Evolutionary conservation across 1,140 invertebrate species (phyloP).

Genomic region (Euura saliciscinereae): DNA sequence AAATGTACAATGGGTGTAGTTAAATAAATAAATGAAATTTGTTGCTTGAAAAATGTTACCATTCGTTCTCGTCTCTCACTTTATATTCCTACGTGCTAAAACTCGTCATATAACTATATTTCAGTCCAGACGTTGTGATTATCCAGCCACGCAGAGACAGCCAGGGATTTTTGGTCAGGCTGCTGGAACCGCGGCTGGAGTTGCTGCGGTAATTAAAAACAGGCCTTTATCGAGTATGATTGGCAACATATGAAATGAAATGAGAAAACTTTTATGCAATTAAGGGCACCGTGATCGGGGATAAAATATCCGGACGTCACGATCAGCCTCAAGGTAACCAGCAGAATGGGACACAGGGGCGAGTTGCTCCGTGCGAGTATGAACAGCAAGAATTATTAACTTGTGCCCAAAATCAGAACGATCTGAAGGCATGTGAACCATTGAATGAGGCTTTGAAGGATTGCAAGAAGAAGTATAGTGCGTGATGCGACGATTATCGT

Average conservation of each 20-base stretch:
- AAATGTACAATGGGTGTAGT: not conserved
- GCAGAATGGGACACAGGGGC: not conserved
- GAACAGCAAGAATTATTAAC: conserved; percentile 27
- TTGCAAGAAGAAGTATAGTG: conserved; percentile 30
- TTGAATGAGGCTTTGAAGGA: conserved; percentile 24
- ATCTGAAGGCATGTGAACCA: conserved; percentile 25
- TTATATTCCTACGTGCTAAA: too few species aligned
- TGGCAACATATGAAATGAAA: too few species aligned
- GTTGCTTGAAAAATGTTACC: too few species aligned
- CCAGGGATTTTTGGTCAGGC: conserved; percentile 28
- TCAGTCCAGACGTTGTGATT: conserved; percentile 22
- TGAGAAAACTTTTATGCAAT: conserved; percentile 1
- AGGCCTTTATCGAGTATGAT: not conserved
- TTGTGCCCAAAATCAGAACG: conserved; percentile 22
- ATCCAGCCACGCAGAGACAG: conserved; percentile 21
- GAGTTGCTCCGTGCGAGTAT: conserved; percentile 20
- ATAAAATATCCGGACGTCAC: conserved; percentile 22
- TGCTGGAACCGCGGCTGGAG: conserved; percentile 31
- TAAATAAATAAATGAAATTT: not conserved
- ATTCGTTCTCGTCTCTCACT: too few species aligned
- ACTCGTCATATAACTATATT: not conserved
- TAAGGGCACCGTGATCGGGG: conserved; percentile 22
- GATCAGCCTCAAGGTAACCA: not conserved
- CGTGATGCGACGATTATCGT: not conserved
- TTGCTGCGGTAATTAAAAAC: conserved; percentile 28